Evolutionary conservation across 2,797 vertebrate genomes (phyloP).

Genomic region (Enteromius viviparus): DNA sequence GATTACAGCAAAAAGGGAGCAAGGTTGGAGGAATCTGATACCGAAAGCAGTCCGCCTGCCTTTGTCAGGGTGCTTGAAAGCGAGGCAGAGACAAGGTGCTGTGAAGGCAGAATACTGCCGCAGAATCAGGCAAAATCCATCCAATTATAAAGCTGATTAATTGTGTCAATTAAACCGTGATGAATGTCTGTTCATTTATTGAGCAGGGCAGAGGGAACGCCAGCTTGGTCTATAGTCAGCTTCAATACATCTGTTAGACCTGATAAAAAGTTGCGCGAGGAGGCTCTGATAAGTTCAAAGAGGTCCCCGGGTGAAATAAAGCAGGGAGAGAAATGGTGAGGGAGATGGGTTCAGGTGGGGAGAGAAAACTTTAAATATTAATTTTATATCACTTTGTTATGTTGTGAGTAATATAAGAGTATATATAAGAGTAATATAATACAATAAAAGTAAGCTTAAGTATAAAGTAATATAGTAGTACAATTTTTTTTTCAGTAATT

Average conservation of each 20-base stretch:
- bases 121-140: slow-evolving; percentile 74
- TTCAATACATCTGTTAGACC: slow-evolving; percentile 73
- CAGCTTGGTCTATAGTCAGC: slow-evolving; percentile 62
- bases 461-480: not conserved
- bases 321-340: not conserved
- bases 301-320: slow-evolving; percentile 68
- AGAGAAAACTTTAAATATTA: not conserved
- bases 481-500: not conserved
- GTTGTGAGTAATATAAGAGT: too few relatives aligned
- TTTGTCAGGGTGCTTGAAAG: slow-evolving; percentile 44
- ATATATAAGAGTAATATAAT: not conserved
- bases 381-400: not conserved
- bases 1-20: slow-evolving; percentile 41
- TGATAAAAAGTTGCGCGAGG: slow-evolving; percentile 74
- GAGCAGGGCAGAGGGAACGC: slow-evolving; percentile 71
- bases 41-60: slow-evolving; percentile 2
- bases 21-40: slow-evolving; percentile 41
- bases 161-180: slow-evolving; percentile 85
- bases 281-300: slow-evolving; percentile 74
- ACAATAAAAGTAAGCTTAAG: not conserved
- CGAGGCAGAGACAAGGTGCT: slow-evolving; percentile 44
- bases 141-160: slow-evolving; percentile 88
- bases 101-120: slow-evolving; percentile 43
- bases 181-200: slow-evolving; percentile 82
- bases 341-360: not conserved